Evolutionary conservation across 2,888 invertebrate genomes (phyloP).

Genomic region (Odontocerum albicorne): DNA sequence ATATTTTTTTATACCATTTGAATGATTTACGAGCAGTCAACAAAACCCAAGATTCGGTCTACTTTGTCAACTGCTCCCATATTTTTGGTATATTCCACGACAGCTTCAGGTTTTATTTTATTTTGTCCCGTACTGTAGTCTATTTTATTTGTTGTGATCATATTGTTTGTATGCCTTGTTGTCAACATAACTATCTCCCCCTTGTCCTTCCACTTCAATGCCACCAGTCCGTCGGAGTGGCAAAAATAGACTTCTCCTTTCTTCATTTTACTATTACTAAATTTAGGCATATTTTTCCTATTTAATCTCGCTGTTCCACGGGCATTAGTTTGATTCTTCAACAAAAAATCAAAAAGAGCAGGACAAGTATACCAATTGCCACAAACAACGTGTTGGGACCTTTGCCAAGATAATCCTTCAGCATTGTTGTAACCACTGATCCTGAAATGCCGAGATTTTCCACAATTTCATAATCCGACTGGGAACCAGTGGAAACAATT

Average conservation of each 20-base stretch:
- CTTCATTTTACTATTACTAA: not conserved
- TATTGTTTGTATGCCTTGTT: not conserved
- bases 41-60: conserved; percentile 9
- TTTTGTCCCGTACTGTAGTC: not conserved
- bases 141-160: not conserved
- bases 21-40: conserved; percentile 10
- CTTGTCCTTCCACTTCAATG: conserved; percentile 3
- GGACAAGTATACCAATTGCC: conserved; percentile 10
- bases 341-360: not conserved
- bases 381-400: conserved; percentile 5
- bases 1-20: conserved; percentile 19
- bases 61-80: conserved; percentile 16
- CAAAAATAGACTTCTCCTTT: conserved; percentile 4
- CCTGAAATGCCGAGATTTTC: conserved; percentile 6
- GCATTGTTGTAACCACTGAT: conserved; percentile 9
- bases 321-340: not conserved
- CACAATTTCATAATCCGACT: not conserved
- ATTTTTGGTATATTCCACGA: conserved; percentile 6
- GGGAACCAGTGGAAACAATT: conserved; percentile 7
- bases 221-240: too few relatives aligned
- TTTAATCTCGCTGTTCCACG: conserved; percentile 1
- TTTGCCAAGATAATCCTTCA: conserved; percentile 1
- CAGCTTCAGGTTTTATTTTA: conserved; percentile 8
- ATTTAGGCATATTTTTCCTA: conserved; percentile 1
- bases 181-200: conserved; percentile 1